phyloP scores from a whole-genome alignment of 2,888 invertebrate species.

The Saturnia japonica region DNA sequence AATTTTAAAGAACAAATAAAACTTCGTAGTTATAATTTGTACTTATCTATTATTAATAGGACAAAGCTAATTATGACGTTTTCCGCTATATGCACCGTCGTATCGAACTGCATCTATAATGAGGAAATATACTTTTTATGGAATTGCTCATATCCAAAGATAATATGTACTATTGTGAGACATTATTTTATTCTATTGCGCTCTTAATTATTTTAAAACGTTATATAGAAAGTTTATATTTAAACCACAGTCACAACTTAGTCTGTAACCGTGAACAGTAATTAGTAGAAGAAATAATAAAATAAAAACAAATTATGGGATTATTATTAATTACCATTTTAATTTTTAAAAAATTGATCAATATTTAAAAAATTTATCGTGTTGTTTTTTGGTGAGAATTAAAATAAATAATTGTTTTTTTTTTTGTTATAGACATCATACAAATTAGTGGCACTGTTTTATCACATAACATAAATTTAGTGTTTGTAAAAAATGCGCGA shows the following conservation, averaged over 20 bases:
- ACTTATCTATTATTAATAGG: slow-evolving; percentile 33
- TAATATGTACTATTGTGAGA: not conserved
- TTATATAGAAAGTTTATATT: not conserved
- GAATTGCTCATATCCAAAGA: not conserved
- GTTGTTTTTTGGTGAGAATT: too few species aligned
- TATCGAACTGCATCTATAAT: not conserved
- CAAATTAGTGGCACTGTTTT: not conserved
- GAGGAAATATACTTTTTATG: not conserved
- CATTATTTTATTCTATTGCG: not conserved
- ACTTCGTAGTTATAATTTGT: not conserved
- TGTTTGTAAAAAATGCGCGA: not conserved
- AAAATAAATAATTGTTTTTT: too few species aligned
- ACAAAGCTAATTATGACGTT: slow-evolving; percentile 29
- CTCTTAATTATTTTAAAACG: not conserved
- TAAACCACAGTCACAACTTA: not conserved
- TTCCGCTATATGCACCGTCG: slow-evolving; percentile 1
- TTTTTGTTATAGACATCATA: not conserved
- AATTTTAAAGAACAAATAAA: slow-evolving; percentile 25
- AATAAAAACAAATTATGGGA: too few species aligned
- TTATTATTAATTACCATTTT: too few species aligned
- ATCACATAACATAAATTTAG: not conserved
- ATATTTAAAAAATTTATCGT: too few species aligned
- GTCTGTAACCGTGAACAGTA: too few species aligned
- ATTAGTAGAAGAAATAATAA: too few species aligned
- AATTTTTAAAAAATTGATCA: too few species aligned